These are phyloP conservation scores for Eonycteris spelaea DNA, from an alignment of 2,113 vertebrate genomes.

Conservation along the genomic window DNA sequence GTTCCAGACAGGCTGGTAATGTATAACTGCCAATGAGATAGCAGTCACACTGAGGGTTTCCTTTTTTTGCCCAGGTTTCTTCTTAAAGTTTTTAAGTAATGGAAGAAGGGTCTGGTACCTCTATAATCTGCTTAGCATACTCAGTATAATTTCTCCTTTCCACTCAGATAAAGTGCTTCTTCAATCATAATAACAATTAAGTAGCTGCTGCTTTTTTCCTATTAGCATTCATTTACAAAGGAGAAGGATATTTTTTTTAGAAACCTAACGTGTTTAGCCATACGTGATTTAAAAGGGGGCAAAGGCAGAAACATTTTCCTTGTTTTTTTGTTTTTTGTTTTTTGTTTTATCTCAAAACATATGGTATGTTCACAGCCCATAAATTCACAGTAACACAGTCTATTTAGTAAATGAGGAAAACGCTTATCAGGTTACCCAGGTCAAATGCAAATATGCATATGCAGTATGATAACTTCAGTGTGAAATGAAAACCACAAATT, in stretches of 20 bases:
- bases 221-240: neutral
- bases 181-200: neutral
- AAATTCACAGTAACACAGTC: neutral
- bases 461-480: neutral
- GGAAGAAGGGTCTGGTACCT: neutral
- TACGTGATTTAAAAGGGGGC: neutral
- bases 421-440: neutral
- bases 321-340: neutral
- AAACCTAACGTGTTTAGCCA: neutral
- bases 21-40: neutral
- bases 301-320: neutral
- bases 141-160: neutral
- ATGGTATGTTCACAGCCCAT: neutral
- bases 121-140: neutral
- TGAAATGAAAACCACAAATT: neutral
- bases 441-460: neutral
- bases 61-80: neutral
- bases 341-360: neutral
- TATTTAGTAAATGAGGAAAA: neutral
- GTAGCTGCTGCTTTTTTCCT: neutral
- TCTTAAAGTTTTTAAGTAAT: neutral
- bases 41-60: neutral
- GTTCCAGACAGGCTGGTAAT: neutral
- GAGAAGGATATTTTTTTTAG: neutral
- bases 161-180: neutral